Conservation (phyloP, 2,888 invertebrate species). For the Habrosyne pyritoides region DNA sequence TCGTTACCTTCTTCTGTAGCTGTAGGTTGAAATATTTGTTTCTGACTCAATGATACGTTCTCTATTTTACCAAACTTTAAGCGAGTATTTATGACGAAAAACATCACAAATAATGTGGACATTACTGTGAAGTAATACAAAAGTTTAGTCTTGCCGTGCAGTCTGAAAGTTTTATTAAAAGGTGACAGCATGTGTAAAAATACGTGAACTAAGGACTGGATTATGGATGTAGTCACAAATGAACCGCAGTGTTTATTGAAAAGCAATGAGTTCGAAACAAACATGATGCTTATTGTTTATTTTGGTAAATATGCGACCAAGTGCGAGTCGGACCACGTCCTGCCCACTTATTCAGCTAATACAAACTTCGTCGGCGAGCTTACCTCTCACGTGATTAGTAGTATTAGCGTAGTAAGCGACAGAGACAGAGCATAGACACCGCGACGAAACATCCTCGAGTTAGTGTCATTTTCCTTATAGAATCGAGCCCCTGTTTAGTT, state of each 20-base stretch:
- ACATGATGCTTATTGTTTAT: not conserved
- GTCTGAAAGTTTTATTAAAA: not conserved
- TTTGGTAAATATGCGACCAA: not conserved
- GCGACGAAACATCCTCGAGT: too few relatives aligned
- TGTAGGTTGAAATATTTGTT: not conserved
- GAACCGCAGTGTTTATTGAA: not conserved
- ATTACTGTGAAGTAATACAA: conserved; percentile 1
- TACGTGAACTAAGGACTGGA: too few relatives aligned
- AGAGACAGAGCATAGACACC: too few relatives aligned
- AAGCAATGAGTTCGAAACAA: not conserved
- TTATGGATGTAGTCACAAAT: not conserved
- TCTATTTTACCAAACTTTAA: not conserved
- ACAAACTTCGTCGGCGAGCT: too few relatives aligned
- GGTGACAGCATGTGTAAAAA: conserved; percentile 1
- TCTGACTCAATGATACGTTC: not conserved
- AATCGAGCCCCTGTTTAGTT: too few relatives aligned
- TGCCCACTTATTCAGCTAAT: too few relatives aligned
- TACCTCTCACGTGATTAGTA: too few relatives aligned
- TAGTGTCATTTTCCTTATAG: too few relatives aligned
- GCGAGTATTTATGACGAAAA: not conserved
- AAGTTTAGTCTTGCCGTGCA: conserved; percentile 1
- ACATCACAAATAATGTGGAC: conserved; percentile 1
- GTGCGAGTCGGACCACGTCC: too few relatives aligned
- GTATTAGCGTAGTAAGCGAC: too few relatives aligned
- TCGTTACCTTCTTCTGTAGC: not conserved